Conservation (phyloP, 2,888 invertebrate species). For the Dendrolimus houi region DNA sequence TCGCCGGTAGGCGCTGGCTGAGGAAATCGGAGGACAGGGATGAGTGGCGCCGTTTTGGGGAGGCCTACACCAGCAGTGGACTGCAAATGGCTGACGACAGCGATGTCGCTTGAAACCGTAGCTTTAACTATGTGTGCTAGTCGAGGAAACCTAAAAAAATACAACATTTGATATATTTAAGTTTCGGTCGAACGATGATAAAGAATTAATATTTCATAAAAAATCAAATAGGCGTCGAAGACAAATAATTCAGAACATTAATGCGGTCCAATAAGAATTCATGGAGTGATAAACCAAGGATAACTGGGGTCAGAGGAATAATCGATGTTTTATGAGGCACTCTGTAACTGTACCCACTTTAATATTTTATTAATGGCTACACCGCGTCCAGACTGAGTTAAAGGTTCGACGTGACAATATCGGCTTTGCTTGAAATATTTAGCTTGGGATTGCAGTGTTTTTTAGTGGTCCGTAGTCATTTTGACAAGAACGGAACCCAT, state of each 20-base stretch:
- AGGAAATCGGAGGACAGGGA: too few relatives aligned
- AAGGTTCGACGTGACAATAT: conserved; percentile 2
- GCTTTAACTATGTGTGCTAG: too few relatives aligned
- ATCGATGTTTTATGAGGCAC: conserved; percentile 33
- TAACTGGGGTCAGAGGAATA: conserved; percentile 25
- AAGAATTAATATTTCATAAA: not conserved
- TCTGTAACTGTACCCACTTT: conserved; percentile 6
- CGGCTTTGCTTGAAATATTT: not conserved
- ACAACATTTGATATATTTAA: too few relatives aligned
- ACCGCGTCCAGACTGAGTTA: conserved; percentile 2
- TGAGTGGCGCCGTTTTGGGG: too few relatives aligned
- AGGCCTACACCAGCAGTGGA: too few relatives aligned
- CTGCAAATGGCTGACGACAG: too few relatives aligned
- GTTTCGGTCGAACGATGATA: too few relatives aligned
- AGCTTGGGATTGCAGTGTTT: not conserved
- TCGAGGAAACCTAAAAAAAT: too few relatives aligned
- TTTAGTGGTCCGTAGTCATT: too few relatives aligned
- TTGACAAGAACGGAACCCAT: too few relatives aligned
- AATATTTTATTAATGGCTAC: conserved; percentile 9
- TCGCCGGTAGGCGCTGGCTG: too few relatives aligned
- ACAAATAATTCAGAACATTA: conserved; percentile 16
- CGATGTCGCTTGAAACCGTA: too few relatives aligned
- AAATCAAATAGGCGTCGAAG: conserved; percentile 3
- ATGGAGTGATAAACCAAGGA: conserved; percentile 36
- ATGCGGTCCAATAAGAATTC: conserved; percentile 36